phyloP scores from a whole-genome alignment of 2,113 vertebrate species.

The Gavia stellata region DNA sequence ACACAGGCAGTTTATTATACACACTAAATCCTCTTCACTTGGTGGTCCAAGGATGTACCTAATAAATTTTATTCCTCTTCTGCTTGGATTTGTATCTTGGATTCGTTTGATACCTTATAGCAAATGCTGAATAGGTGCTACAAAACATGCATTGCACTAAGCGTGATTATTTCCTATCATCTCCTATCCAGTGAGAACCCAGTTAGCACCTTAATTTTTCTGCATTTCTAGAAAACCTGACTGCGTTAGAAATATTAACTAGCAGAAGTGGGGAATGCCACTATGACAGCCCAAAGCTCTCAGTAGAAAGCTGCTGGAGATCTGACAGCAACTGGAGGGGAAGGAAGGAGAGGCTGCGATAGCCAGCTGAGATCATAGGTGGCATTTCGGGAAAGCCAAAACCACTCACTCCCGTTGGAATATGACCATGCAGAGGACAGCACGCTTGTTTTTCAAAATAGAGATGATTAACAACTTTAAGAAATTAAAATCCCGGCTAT shows the following conservation, averaged over 20 bases:
- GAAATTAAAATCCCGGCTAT: neutral
- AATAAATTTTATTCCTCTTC: neutral
- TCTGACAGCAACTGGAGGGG: neutral
- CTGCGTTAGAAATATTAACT: neutral
- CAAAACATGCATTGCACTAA: accelerated
- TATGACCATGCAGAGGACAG: neutral
- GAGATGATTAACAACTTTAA: neutral
- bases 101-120: neutral
- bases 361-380: neutral
- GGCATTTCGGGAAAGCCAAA: neutral
- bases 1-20: neutral
- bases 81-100: neutral
- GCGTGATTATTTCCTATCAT: accelerated
- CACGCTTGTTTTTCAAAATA: neutral
- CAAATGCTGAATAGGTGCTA: neutral
- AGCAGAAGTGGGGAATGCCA: neutral
- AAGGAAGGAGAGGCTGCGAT: neutral
- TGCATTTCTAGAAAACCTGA: neutral
- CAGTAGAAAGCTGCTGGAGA: neutral
- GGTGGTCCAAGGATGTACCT: neutral
- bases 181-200: neutral
- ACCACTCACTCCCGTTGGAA: accelerated
- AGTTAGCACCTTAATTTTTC: neutral
- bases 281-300: neutral
- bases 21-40: neutral